Conservation (phyloP, 1,140 invertebrate species). For the Phymorhynchus buccinoides region DNA sequence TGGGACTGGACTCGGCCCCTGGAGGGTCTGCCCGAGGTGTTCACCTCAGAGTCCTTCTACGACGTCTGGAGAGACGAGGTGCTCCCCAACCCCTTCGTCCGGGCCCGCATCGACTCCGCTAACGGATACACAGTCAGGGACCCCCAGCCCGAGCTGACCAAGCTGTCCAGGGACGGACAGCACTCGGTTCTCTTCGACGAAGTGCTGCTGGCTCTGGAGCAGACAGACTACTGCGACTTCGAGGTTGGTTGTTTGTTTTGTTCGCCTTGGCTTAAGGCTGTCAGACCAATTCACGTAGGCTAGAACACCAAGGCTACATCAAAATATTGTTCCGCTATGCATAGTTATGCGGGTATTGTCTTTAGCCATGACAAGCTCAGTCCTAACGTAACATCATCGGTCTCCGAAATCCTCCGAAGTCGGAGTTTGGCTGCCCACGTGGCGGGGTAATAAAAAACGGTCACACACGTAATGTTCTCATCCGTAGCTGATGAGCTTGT, state of each 20-base stretch:
- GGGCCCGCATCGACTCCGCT: constrained; percentile 14
- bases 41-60: constrained; percentile 38
- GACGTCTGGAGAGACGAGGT: constrained; percentile 36
- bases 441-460: too few species aligned
- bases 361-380: too few species aligned
- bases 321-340: too few species aligned
- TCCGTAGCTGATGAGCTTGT: too few species aligned
- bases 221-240: constrained; percentile 52
- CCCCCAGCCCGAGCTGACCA: constrained; percentile 15
- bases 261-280: constrained; percentile 5
- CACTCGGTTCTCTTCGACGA: constrained; percentile 45
- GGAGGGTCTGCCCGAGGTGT: constrained; percentile 34
- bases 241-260: too few species aligned
- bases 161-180: constrained; percentile 31
- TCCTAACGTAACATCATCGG: too few species aligned
- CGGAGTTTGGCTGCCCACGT: too few species aligned
- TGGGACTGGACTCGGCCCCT: constrained; percentile 53
- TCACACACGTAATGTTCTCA: too few species aligned
- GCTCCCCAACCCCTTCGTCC: constrained; percentile 21
- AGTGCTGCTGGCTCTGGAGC: constrained; percentile 46
- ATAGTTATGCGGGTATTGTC: too few species aligned
- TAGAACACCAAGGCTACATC: too few species aligned
- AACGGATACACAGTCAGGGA: constrained; percentile 33
- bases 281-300: too few species aligned
- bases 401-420: too few species aligned